Percentiles rank a stretch among this genome's conserved stretches.
Evolutionary conservation across 1,140 invertebrate species (phyloP).

Genomic region (Colletes gigas): DNA sequence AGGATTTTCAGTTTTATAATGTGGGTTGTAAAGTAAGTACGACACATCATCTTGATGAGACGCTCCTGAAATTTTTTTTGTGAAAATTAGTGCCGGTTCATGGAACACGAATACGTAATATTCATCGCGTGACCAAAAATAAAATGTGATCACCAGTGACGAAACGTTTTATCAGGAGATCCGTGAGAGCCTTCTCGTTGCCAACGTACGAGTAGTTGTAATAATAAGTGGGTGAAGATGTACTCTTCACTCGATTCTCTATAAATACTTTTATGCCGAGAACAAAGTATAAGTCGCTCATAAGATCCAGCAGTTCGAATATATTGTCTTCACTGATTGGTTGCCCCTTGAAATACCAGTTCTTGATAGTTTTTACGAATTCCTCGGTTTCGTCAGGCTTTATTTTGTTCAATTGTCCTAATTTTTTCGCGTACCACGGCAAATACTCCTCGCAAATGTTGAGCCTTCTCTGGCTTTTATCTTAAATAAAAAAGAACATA

Average conservation of each 20-base stretch:
- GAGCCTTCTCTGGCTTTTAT: too few species aligned
- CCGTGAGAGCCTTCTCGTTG: slow-evolving; percentile 36
- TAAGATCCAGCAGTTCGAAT: slow-evolving; percentile 72
- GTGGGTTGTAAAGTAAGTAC: slow-evolving; percentile 62
- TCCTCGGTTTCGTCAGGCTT: not conserved
- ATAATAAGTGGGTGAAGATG: slow-evolving; percentile 74
- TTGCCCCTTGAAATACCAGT: slow-evolving; percentile 73
- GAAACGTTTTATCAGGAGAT: slow-evolving; percentile 14
- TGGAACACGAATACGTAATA: too few species aligned
- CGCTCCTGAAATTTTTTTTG: slow-evolving; percentile 55
- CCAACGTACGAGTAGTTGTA: slow-evolving; percentile 79
- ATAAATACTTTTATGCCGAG: slow-evolving; percentile 69
- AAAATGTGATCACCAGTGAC: slow-evolving; percentile 11
- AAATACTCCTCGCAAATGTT: too few species aligned
- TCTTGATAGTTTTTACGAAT: not conserved
- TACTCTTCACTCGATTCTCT: slow-evolving; percentile 70
- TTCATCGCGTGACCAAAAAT: too few species aligned
- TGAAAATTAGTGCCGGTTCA: not conserved
- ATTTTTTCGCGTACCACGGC: too few species aligned
- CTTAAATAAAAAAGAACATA: too few species aligned
- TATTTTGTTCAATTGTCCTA: too few species aligned
- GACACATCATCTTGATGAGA: slow-evolving; percentile 68
- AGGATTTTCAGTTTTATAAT: not conserved
- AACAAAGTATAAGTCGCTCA: slow-evolving; percentile 75
- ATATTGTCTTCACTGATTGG: slow-evolving; percentile 61